A percentile compares a stretch with the other conserved stretches of the same genome.
These are phyloP conservation scores for Neodon shergylaensis DNA, from an alignment of 2,113 vertebrate genomes.

Conservation along the genomic window DNA sequence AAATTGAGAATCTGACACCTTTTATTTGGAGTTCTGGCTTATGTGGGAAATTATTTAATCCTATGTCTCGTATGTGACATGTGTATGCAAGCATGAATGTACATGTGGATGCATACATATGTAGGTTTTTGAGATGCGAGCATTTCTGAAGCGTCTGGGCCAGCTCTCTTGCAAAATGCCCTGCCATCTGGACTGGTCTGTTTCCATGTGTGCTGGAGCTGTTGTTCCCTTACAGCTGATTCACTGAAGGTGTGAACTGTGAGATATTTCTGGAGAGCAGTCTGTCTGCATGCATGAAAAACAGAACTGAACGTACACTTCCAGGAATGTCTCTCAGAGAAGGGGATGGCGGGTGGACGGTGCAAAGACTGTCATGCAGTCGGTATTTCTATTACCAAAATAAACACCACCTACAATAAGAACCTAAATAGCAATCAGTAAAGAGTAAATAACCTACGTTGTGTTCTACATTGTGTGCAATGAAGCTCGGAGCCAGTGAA, in stretches of 20 bases:
- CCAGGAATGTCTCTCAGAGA: conserved; percentile 18
- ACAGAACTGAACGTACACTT: neutral
- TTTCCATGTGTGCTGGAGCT: neutral
- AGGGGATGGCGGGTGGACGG: neutral
- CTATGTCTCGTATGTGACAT: neutral
- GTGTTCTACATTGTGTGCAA: neutral
- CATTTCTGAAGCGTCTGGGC: neutral
- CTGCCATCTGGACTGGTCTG: neutral
- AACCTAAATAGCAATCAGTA: neutral
- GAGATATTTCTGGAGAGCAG: conserved; percentile 39
- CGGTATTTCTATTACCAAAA: neutral
- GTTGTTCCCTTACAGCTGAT: conserved; percentile 28
- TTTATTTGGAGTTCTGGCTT: neutral
- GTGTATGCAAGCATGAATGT: neutral
- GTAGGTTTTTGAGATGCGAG: neutral
- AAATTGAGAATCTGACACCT: neutral
- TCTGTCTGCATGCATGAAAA: neutral
- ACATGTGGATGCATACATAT: neutral
- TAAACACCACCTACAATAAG: neutral
- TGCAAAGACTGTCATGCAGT: neutral
- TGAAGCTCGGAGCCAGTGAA: neutral
- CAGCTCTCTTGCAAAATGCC: neutral
- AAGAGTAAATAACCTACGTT: neutral
- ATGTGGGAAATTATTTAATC: neutral
- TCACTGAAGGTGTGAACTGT: conserved; percentile 16